Percentiles rank a stretch among this genome's conserved stretches.
phyloP scores from a whole-genome alignment of 2,888 invertebrate species.

The Mechanitis mazaeus region DNA sequence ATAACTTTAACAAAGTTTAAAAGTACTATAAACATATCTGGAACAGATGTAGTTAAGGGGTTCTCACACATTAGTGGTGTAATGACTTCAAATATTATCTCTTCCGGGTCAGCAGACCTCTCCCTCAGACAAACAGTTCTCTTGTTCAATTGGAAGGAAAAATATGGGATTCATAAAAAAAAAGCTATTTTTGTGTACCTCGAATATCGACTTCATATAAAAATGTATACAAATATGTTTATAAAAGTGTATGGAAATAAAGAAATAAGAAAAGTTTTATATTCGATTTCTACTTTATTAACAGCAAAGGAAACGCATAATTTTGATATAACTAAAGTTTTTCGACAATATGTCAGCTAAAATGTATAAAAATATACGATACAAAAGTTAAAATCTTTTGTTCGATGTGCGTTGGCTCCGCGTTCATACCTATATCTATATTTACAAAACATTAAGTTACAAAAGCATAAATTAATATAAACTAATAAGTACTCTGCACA shows the following conservation, averaged over 20 bases:
- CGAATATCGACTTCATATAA: no score
- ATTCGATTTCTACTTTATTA: constrained; percentile 15
- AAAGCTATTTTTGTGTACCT: no score
- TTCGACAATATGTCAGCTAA: constrained; percentile 67
- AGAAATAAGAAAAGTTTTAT: constrained; percentile 1
- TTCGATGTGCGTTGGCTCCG: constrained; percentile 37
- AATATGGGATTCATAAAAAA: constrained; percentile 2
- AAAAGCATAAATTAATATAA: constrained; percentile 73
- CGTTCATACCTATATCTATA: constrained; percentile 50
- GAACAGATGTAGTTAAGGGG: constrained; percentile 9
- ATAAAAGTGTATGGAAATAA: no score
- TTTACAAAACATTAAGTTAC: constrained; percentile 66
- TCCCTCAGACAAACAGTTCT: constrained; percentile 13
- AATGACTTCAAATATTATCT: constrained; percentile 25
- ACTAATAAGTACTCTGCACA: constrained; percentile 77
- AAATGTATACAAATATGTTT: no score
- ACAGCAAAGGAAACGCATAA: constrained; percentile 32
- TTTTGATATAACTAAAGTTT: constrained; percentile 56
- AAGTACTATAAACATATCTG: constrained; percentile 1
- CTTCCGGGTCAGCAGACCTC: constrained; percentile 20
- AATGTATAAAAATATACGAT: constrained; percentile 70
- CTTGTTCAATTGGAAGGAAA: constrained; percentile 10
- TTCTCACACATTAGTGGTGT: constrained; percentile 12
- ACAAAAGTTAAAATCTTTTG: constrained; percentile 46
- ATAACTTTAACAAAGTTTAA: background rate